These are phyloP conservation scores for Plecturocebus donacophilus DNA, from an alignment of 2,113 vertebrate genomes.

Conservation along the genomic window DNA sequence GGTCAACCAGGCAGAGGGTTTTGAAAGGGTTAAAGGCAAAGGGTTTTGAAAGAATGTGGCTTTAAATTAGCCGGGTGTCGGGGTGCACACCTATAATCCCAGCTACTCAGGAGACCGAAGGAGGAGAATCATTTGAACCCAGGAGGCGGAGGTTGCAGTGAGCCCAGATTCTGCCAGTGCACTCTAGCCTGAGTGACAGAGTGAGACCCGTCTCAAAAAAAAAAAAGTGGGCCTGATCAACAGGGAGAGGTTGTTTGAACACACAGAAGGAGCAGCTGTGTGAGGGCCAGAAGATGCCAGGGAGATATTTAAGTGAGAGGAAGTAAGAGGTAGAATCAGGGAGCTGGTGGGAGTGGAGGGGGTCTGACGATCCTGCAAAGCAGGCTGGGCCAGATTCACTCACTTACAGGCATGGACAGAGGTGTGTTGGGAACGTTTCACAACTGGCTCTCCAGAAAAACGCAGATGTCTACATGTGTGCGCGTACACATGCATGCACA, in stretches of 20 bases:
- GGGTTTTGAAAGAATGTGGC: background rate
- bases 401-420: rapidly evolving
- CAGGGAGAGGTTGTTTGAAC: background rate
- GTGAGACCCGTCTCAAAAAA: too few relatives aligned
- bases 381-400: background rate
- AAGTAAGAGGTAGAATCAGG: background rate
- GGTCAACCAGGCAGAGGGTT: background rate
- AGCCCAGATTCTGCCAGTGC: too few relatives aligned
- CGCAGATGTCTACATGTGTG: rapidly evolving
- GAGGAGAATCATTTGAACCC: too few relatives aligned
- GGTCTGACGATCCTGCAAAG: rapidly evolving
- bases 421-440: too few relatives aligned
- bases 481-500: rapidly evolving
- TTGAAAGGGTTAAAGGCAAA: background rate
- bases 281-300: background rate
- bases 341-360: background rate
- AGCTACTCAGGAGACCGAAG: too few relatives aligned
- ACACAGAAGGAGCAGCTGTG: background rate
- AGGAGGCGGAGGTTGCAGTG: too few relatives aligned
- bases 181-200: too few relatives aligned
- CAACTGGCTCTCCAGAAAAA: background rate
- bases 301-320: background rate
- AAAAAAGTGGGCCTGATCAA: background rate
- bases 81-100: too few relatives aligned
- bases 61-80: too few relatives aligned